Evolutionary conservation across 2,888 invertebrate genomes (phyloP).

Genomic region (Amblyjoppa fuscipennis): DNA sequence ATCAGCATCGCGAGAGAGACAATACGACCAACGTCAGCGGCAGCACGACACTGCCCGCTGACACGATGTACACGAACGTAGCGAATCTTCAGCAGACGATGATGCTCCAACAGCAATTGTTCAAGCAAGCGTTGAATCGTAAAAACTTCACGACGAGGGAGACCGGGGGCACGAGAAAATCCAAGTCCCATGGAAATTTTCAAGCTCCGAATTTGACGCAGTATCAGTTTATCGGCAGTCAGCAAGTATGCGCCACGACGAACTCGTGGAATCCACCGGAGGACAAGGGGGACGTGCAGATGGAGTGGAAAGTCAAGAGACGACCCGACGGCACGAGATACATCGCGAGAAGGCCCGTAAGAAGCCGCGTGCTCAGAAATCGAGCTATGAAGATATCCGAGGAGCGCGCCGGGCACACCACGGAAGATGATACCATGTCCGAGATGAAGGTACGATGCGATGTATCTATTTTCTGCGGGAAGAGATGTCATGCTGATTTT

Average conservation of each 20-base stretch:
- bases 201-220: conserved; percentile 87
- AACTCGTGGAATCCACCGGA: conserved; percentile 73
- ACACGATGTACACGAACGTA: conserved; percentile 90
- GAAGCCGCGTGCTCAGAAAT: conserved; percentile 89
- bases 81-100: conserved; percentile 90
- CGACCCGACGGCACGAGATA: conserved; percentile 92
- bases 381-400: conserved; percentile 89
- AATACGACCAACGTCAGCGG: conserved; percentile 40
- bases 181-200: conserved; percentile 84
- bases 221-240: conserved; percentile 88
- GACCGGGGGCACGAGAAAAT: conserved; percentile 74
- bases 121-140: conserved; percentile 86
- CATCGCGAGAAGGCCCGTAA: conserved; percentile 90
- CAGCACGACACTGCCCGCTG: conserved; percentile 78
- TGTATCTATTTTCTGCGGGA: not conserved
- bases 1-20: conserved; percentile 65
- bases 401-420: conserved; percentile 89
- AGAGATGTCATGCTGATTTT: not conserved
- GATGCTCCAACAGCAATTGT: conserved; percentile 89
- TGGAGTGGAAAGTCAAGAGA: conserved; percentile 92
- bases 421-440: conserved; percentile 92
- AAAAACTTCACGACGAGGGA: conserved; percentile 79
- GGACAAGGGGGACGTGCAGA: conserved; percentile 83
- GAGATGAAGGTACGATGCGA: conserved; percentile 88
- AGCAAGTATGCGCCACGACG: conserved; percentile 85